Evolutionary conservation across 2,888 invertebrate species (phyloP), one percentile per base, ranked within the genome.

Genomic region (Dioctria rufipes): DNA sequence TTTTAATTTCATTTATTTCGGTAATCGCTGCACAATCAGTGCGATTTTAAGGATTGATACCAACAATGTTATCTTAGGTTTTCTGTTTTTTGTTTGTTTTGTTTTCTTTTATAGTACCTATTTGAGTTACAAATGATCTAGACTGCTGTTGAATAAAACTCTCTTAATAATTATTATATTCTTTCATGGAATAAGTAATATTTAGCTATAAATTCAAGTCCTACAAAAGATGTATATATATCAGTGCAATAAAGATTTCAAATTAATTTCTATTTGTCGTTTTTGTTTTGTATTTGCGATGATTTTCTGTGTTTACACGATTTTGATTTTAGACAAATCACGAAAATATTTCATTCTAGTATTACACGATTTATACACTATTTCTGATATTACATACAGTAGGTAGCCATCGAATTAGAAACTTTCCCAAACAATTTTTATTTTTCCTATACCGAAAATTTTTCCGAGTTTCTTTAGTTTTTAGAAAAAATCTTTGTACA

Each of bases 191-290:
- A 51, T 4, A 51, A 51, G 51, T 69, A 69, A 51, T 69, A 69
- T 69, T 69, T 69, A 69, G 49, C 39, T 46, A 69, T 25, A 69
- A 49, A 69, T 37, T 69, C 51, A 69, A 69, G 51, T 69, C 43
- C 43, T 25, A 37, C 0, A 9, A 69, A 69, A 49, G 69, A 49
- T 69, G 69, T 69, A 69, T 51, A 69, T 51, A 67, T 67, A 69
- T 51, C 69, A 51, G 51, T 69, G 69, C 69, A 69, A 69, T 69
- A 69, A 67, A 67, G 37, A 69, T 69, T 69, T 69, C 51, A 69
- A 69, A 69, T 13, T 69, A 69, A 69, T 69, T 69, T 69, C 25
- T 51, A 69, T 51, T 49, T 51, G 3, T 43, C 39, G 51, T 69
- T 25, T 25, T 67, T 67, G 9, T 46, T 46, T 46, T 9, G 5